Evolutionary conservation across 2,113 vertebrate genomes (phyloP).

Genomic region (Macrotus californicus): DNA sequence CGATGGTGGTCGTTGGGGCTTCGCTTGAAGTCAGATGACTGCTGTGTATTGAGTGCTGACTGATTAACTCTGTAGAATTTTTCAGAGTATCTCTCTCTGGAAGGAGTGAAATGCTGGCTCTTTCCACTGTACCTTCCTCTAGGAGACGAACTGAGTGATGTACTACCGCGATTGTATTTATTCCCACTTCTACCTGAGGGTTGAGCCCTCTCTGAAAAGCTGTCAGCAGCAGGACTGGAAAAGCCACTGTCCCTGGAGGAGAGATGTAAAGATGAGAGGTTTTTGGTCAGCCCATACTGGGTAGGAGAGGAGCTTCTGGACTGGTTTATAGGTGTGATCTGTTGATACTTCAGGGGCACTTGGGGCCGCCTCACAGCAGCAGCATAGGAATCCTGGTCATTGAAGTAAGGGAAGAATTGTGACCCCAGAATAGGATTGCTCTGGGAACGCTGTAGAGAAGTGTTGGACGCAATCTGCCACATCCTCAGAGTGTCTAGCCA

Average conservation of each 20-base stretch:
- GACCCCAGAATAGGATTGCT: constrained; percentile 82
- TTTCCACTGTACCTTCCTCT: constrained; percentile 66
- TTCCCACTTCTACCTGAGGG: constrained; percentile 72
- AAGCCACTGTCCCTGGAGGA: constrained; percentile 94
- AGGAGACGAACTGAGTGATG: constrained; percentile 75
- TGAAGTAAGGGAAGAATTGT: constrained; percentile 86
- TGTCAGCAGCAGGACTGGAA: constrained; percentile 91
- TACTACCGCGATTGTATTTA: constrained; percentile 65
- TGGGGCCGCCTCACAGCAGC: constrained; percentile 86
- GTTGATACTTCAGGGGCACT: constrained; percentile 72
- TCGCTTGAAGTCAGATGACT: constrained; percentile 70
- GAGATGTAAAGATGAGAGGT: constrained; percentile 87
- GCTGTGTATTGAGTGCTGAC: background rate
- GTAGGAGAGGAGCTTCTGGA: constrained; percentile 91
- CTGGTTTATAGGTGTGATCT: constrained; percentile 79
- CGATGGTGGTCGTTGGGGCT: constrained; percentile 63
- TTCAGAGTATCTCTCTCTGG: constrained; percentile 43
- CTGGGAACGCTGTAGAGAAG: constrained; percentile 78
- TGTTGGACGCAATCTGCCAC: constrained; percentile 81
- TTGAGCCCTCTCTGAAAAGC: constrained; percentile 83
- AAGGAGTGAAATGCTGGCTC: constrained; percentile 50
- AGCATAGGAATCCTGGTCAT: constrained; percentile 88
- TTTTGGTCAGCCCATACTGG: constrained; percentile 80
- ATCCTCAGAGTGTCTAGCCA: constrained; percentile 89
- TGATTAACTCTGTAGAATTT: constrained; percentile 63